Percentiles rank a stretch among this genome's conserved stretches.
Conservation (phyloP, 2,113 vertebrate genomes). For the Sus scrofa region T2T-Sscrofa CM000825.6:62082501-62083000, state of each 20-base stretch:
- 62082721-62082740: constrained; percentile 94
- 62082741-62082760: neutral
- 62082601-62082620: accelerated
- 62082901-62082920: neutral
- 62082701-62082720: constrained; percentile 97
- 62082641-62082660: constrained; percentile 87
- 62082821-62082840: neutral
- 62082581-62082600: accelerated
- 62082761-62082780: neutral
- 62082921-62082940: neutral
- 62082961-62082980: constrained; percentile 53
- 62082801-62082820: neutral
- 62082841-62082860: neutral
- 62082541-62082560: accelerated
- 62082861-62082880: neutral
- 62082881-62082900: neutral
- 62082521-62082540: neutral
- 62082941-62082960: constrained; percentile 48
- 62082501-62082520: neutral
- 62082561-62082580: neutral
- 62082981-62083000: constrained; percentile 78
- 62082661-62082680: constrained; percentile 98
- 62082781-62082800: neutral
- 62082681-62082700: constrained; percentile 97
- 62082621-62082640: accelerated